phyloP scores from a whole-genome alignment of 2,797 vertebrate genomes.

The Smutsia temminckii region DNA sequence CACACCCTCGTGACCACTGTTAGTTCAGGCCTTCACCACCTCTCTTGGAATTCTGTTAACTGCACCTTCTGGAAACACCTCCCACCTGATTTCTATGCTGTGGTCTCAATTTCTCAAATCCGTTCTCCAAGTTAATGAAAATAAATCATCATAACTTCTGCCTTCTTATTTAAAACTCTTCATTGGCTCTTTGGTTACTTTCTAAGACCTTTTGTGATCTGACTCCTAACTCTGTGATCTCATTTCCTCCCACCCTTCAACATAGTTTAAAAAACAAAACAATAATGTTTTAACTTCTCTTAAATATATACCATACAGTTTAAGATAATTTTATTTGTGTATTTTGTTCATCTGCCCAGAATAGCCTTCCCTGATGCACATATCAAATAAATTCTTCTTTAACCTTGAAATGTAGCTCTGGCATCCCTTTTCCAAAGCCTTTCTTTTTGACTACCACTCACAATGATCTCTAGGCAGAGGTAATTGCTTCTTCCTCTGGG shows the following conservation, averaged over 20 bases:
- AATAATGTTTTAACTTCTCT: not conserved
- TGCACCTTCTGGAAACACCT: not conserved
- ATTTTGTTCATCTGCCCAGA: not conserved
- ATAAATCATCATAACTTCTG: not conserved
- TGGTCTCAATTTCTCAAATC: not conserved
- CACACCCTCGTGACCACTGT: not conserved
- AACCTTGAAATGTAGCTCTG: not conserved
- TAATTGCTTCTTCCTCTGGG: not conserved
- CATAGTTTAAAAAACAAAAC: not conserved
- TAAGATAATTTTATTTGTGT: not conserved
- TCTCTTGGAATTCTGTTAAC: not conserved
- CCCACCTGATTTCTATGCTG: not conserved
- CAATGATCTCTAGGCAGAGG: not conserved
- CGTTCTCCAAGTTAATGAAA: slow-evolving; percentile 16
- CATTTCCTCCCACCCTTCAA: not conserved
- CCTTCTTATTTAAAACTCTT: not conserved
- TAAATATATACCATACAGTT: not conserved
- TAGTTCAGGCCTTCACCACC: not conserved
- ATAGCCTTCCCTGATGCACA: not conserved
- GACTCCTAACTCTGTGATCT: not conserved
- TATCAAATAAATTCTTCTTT: not conserved
- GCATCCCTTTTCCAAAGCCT: not conserved
- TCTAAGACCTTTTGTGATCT: not conserved
- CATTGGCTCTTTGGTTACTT: not conserved
- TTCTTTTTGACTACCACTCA: not conserved